Evolutionary conservation across 2,888 invertebrate species (phyloP).

Genomic region (Apocheima hispidaria): DNA sequence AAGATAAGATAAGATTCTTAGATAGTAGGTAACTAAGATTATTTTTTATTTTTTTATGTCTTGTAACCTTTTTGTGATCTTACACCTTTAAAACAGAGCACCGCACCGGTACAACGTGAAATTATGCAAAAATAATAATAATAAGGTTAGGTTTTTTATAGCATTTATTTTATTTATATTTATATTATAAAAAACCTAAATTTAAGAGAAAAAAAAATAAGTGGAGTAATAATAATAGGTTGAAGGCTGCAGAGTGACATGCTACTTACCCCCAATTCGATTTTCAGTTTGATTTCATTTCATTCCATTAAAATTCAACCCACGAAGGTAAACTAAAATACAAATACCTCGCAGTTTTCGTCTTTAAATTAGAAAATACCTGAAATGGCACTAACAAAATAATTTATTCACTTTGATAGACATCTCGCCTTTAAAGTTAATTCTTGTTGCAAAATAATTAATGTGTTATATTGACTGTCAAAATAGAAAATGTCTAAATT

Average conservation of each 20-base stretch:
- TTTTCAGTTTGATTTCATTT: background rate
- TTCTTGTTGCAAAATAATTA: constrained; percentile 10
- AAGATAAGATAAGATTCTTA: no score
- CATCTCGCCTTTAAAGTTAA: background rate
- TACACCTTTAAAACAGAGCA: no score
- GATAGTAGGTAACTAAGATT: no score
- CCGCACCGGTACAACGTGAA: no score
- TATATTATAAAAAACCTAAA: no score
- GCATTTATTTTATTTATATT: no score
- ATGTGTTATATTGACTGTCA: constrained; percentile 2
- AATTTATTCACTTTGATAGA: constrained; percentile 19
- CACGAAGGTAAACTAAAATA: background rate
- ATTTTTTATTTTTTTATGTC: no score
- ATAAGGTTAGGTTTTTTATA: no score
- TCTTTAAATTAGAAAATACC: constrained; percentile 1
- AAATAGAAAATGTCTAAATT: background rate
- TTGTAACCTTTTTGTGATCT: no score
- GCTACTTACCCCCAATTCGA: background rate
- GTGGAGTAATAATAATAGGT: no score
- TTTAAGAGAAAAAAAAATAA: no score
- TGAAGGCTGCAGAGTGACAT: background rate
- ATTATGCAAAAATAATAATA: no score
- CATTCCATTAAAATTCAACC: constrained; percentile 1
- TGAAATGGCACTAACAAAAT: constrained; percentile 12
- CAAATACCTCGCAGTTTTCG: background rate